Base-by-base conservation (phyloP, 2,888 invertebrate genomes). In the Drosophila meridiana region DNA sequence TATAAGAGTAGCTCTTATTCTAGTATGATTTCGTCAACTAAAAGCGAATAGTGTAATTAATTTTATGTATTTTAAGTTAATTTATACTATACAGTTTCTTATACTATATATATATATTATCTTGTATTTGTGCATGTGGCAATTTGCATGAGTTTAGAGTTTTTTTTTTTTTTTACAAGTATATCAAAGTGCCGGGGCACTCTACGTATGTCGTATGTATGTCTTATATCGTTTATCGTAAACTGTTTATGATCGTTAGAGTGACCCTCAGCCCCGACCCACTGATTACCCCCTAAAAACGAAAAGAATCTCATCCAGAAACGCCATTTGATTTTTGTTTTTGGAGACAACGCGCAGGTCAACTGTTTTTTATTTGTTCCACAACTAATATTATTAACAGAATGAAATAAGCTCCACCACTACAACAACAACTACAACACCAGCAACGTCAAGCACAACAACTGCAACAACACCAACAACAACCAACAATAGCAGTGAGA, bases 371-470 rank as follows among this genome's bases (percentile, higher is more conserved):
- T 89, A 89, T 91, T 90, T 85, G 90, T 87, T 88, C 88, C 86
- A 78, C 80, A 91, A 90, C 91, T 89, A 89, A 91, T 91, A 91
- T 91, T 90, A 92, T 92, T 92, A 92, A 92, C 92, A 92, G 92
- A 92, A 89, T 86, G 92, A 92, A 83, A 90, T 91, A 89, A 82
- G 90, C 87, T 76, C 80, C 83, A 76, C 76, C 68, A 74, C 73
- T 50, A 68, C 72, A 57, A 67, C 69, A 76, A 58, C 78, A 69
- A 30, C 73, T 75, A 26, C 78, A 80, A 70, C 73, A 60, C 65
- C 69, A 76, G 53, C 78, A 80, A 72, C 78, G 36, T 63, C 79
- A 65, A 76, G 73, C 71, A 76, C 74, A 66, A 61, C 76, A 68
- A 66, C 69, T 61, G 47, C 76, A 59, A 67, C 77, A 58, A 75